A percentile compares a stretch with the other conserved stretches of the same genome.
These are phyloP conservation scores for Seira ritae DNA, from an alignment of 2,888 invertebrate genomes.

Conservation along the genomic window DNA sequence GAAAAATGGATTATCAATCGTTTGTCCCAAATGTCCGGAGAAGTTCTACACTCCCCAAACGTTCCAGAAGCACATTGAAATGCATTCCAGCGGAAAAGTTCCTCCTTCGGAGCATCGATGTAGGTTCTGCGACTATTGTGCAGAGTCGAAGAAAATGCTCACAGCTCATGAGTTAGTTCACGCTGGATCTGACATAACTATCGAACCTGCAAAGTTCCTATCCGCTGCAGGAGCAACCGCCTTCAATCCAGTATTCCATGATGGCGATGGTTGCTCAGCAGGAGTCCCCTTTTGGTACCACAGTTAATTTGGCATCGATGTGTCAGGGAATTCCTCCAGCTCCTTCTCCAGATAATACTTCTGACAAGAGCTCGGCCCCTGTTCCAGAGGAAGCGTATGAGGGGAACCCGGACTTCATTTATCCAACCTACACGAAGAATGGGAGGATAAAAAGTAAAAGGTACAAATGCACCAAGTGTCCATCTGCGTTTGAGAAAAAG, in stretches of 20 bases:
- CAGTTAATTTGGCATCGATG: not conserved
- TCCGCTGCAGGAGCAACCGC: constrained; percentile 16
- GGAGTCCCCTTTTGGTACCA: constrained; percentile 34
- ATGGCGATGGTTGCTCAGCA: constrained; percentile 53
- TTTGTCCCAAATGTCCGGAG: constrained; percentile 80
- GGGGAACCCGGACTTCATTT: constrained; percentile 86
- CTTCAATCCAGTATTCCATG: constrained; percentile 47
- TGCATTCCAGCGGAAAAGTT: constrained; percentile 81
- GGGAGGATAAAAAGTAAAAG: constrained; percentile 85
- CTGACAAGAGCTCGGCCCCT: constrained; percentile 22
- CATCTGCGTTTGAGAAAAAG: constrained; percentile 85
- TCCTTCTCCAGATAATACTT: not conserved
- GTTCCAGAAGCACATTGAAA: constrained; percentile 82
- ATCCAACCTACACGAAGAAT: constrained; percentile 85
- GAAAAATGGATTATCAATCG: constrained; percentile 52
- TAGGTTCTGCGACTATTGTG: constrained; percentile 83
- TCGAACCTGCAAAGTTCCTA: constrained; percentile 26
- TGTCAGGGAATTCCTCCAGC: too few relatives aligned
- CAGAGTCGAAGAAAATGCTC: constrained; percentile 82
- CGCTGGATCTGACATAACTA: constrained; percentile 74
- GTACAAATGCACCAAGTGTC: constrained; percentile 90
- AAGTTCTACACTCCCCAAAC: constrained; percentile 85
- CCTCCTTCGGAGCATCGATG: constrained; percentile 81
- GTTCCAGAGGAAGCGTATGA: constrained; percentile 75
- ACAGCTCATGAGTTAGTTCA: constrained; percentile 81